Base-by-base conservation (phyloP, 2,888 invertebrate species). In the Orthosia gracilis region DNA sequence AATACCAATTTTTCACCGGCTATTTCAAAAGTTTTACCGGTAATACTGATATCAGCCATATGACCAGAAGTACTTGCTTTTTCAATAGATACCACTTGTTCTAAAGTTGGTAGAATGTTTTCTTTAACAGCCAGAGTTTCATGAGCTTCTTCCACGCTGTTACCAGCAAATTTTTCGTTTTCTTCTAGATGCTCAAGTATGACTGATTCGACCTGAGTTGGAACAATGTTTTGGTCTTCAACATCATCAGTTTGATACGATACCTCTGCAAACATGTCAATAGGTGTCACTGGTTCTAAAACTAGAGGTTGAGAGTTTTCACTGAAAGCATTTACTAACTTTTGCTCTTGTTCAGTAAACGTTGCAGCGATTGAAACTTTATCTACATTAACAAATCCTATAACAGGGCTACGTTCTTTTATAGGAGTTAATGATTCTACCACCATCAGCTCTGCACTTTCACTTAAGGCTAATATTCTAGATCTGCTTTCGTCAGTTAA, bases 161-260 rank as follows among this genome's bases (percentile, higher is more conserved):
- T 18, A 12, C 49, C 4, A 9, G 45, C 49, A 12, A 17, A 17
- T 58, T 63, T 78, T 7, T 55, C 40, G 12, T 40, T 63, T 63
- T 67, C 62, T 58, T 72, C 67, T 31, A 67, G n/a, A 54, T 64
- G 54, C 21, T 78, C 67, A n/a, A 61, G 11, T 55, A 68, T 7
- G 4, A 59, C 26, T 31, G 45, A n/a, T 26, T 59, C 55, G 15
- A 55, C 11, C 50, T 59, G 63, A 55, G 23, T 52, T n/a, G 52
- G 11, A 52, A 11, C 18, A n/a, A n/a, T n/a, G 2, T 52, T n/a
- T 52, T n/a, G 18, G 11, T n/a, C 52, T 0, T 3, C 0, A 7
- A 9, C 52, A 17, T 18, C 61, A 52, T 17, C 40, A 54, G 13
- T 17, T 23, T 31, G 58, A 58, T 31, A 49, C 4, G 31, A 7